A percentile compares a stretch with the other conserved stretches of the same genome.
Conservation (phyloP, 2,888 invertebrate genomes). For the Syrista parreyssii region DNA sequence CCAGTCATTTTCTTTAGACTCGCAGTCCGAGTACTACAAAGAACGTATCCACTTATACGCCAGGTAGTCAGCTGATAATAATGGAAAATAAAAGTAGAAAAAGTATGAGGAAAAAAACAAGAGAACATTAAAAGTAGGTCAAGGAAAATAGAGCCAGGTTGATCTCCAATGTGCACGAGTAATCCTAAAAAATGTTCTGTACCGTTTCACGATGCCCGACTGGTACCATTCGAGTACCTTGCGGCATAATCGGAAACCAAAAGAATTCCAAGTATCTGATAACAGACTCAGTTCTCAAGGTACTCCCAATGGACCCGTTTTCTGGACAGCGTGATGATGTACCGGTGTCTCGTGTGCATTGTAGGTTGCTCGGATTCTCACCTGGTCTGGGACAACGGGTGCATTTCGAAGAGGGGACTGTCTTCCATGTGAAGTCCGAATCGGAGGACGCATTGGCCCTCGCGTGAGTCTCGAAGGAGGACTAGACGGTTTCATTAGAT, state of each 20-base stretch:
- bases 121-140: background rate
- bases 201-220: background rate
- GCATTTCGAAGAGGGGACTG: conserved; percentile 63
- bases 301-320: background rate
- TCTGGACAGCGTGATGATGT: background rate
- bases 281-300: background rate
- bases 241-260: background rate
- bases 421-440: conserved; percentile 63
- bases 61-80: background rate
- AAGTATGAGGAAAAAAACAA: background rate
- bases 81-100: background rate
- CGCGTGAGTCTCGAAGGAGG: background rate
- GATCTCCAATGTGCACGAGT: conserved; percentile 32
- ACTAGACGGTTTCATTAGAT: background rate
- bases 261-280: background rate
- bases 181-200: background rate
- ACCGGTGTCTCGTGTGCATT: conserved; percentile 58
- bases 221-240: background rate
- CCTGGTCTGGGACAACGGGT: conserved; percentile 62
- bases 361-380: conserved; percentile 64
- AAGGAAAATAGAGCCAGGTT: background rate
- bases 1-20: background rate
- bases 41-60: background rate
- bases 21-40: background rate
- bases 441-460: conserved; percentile 58